These are phyloP conservation scores for Thalassoma bifasciatum DNA, from an alignment of 2,113 vertebrate genomes.

Conservation along the genomic window DNA sequence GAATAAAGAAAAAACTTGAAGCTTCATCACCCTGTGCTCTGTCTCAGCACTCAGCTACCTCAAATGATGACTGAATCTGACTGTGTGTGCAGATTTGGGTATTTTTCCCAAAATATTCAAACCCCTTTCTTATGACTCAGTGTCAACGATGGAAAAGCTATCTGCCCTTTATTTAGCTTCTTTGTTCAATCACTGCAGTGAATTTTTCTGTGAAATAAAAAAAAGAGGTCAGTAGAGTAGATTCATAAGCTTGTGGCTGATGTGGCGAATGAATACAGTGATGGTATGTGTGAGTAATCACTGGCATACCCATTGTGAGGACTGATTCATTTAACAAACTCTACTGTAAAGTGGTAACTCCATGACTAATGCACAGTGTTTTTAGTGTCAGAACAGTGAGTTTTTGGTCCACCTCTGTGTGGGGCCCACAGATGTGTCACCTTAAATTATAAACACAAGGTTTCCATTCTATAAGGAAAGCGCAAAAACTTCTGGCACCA, in stretches of 20 bases:
- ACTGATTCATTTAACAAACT: constrained; percentile 15
- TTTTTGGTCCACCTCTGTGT: too few species aligned
- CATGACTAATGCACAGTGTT: constrained; percentile 46
- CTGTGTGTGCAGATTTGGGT: constrained; percentile 28
- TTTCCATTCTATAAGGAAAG: constrained; percentile 19
- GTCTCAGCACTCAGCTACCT: constrained; percentile 56
- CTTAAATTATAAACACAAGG: constrained; percentile 12
- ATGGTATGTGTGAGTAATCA: constrained; percentile 44
- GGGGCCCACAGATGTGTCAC: too few species aligned
- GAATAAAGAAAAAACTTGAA: constrained; percentile 28
- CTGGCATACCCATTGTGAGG: constrained; percentile 28
- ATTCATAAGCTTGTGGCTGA: constrained; percentile 39
- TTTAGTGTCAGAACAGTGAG: too few species aligned
- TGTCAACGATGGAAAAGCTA: constrained; percentile 35
- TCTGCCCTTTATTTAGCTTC: background rate
- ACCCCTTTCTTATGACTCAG: constrained; percentile 30
- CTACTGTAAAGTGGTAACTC: constrained; percentile 37
- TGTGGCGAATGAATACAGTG: constrained; percentile 37
- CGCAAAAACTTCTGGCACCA: constrained; percentile 9
- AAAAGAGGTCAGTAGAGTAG: constrained; percentile 14
- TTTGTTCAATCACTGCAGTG: constrained; percentile 30
- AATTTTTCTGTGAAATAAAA: constrained; percentile 35
- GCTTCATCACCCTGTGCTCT: background rate
- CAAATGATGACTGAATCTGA: constrained; percentile 38
- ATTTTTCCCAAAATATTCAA: constrained; percentile 31